These are phyloP conservation scores for Thaumatotibia leucotreta DNA, from an alignment of 1,140 invertebrate species.

Conservation along the genomic window DNA sequence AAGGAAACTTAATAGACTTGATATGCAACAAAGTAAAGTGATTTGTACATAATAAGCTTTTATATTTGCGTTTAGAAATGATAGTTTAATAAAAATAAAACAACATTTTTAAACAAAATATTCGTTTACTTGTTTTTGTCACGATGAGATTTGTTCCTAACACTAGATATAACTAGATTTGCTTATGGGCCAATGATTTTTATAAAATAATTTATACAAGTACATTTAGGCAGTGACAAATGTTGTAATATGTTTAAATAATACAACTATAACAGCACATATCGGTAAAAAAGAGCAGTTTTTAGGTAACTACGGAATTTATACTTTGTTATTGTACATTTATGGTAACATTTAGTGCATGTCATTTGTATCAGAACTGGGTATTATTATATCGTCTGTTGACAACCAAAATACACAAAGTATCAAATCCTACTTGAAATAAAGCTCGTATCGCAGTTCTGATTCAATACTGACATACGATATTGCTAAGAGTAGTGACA, in stretches of 20 bases:
- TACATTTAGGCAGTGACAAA: slow-evolving; percentile 43
- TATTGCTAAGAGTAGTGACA: too few relatives aligned
- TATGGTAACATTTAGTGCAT: slow-evolving; percentile 27
- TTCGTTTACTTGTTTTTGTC: slow-evolving; percentile 29
- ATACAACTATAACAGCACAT: not conserved
- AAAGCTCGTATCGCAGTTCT: too few relatives aligned
- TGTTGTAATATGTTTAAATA: slow-evolving; percentile 4
- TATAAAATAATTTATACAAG: slow-evolving; percentile 63
- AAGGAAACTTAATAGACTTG: slow-evolving; percentile 62
- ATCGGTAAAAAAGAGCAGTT: not conserved
- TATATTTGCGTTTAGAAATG: slow-evolving; percentile 7
- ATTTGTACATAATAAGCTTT: slow-evolving; percentile 46
- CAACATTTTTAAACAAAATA: slow-evolving; percentile 26
- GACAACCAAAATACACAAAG: too few relatives aligned
- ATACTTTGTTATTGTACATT: slow-evolving; percentile 10
- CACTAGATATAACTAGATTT: slow-evolving; percentile 39
- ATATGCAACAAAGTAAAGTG: slow-evolving; percentile 69
- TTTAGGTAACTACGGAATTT: not conserved
- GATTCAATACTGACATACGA: too few relatives aligned
- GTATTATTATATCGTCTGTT: too few relatives aligned
- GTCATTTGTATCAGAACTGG: slow-evolving; percentile 11
- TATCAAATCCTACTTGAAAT: too few relatives aligned
- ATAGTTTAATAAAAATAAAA: slow-evolving; percentile 34
- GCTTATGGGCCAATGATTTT: slow-evolving; percentile 43
- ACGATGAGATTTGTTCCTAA: slow-evolving; percentile 38